Percentiles rank a stretch among this genome's conserved stretches.
phyloP scores from a whole-genome alignment of 2,113 vertebrate genomes.

The Neolamprologus caudopunctatus region DNA sequence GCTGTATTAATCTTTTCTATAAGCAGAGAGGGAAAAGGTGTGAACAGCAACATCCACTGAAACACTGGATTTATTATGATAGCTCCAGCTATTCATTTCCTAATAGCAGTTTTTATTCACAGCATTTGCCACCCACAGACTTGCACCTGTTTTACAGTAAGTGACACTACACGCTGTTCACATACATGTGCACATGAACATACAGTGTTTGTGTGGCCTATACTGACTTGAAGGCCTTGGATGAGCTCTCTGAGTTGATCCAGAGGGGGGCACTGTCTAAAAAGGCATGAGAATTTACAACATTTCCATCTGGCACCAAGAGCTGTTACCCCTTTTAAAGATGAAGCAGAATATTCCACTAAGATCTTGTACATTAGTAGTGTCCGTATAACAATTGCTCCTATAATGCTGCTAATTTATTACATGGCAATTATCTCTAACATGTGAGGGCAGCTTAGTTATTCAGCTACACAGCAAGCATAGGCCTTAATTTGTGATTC shows the following conservation, averaged over 20 bases:
- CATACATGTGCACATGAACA: neutral
- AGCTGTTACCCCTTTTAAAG: neutral
- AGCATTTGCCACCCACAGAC: neutral
- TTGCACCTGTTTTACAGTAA: neutral
- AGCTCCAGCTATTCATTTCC: neutral
- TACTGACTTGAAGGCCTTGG: neutral
- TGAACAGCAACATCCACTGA: slow-evolving; percentile 38
- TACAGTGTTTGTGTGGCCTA: neutral
- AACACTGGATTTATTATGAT: slow-evolving; percentile 16
- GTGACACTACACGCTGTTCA: neutral
- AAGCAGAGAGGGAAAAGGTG: slow-evolving; percentile 27
- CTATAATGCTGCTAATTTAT: neutral
- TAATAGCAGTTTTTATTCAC: neutral
- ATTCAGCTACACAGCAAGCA: neutral
- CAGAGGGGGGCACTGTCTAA: slow-evolving; percentile 56
- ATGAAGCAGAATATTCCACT: neutral
- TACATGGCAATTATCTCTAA: neutral
- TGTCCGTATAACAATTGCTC: neutral
- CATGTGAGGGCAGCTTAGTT: neutral
- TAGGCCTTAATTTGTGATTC: neutral
- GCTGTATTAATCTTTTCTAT: slow-evolving; percentile 34
- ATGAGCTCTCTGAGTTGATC: neutral
- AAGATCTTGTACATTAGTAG: neutral
- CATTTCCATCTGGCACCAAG: neutral
- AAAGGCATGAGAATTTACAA: neutral